phyloP scores from a whole-genome alignment of 2,888 invertebrate genomes.

The Flexamia atlantica region DNA sequence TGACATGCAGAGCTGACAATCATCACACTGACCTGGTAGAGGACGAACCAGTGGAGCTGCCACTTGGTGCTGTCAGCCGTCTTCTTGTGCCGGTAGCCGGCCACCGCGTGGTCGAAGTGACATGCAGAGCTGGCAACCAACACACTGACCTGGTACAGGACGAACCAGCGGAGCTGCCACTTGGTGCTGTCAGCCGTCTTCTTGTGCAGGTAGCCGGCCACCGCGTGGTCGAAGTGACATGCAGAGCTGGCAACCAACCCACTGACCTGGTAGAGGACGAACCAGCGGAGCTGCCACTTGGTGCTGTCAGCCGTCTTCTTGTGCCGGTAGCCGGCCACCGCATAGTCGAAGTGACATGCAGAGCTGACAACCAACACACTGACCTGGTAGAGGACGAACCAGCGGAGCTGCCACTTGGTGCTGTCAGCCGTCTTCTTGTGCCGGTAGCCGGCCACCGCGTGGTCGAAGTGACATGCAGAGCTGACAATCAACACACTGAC shows the following conservation, averaged over 20 bases:
- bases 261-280: constrained; percentile 88
- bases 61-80: constrained; percentile 93
- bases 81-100: constrained; percentile 83
- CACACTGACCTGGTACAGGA: constrained; percentile 78
- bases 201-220: constrained; percentile 79
- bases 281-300: constrained; percentile 93
- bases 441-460: constrained; percentile 73
- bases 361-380: constrained; percentile 79
- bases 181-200: constrained; percentile 79
- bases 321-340: constrained; percentile 87
- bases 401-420: constrained; percentile 91
- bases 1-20: constrained; percentile 79
- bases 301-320: constrained; percentile 92
- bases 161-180: constrained; percentile 92
- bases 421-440: constrained; percentile 92
- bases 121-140: no score
- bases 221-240: constrained; percentile 85
- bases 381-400: constrained; percentile 87
- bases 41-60: constrained; percentile 90
- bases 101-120: not conserved
- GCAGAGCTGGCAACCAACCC: constrained; percentile 85
- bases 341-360: constrained; percentile 81
- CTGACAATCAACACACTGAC: no score
- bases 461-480: no score
- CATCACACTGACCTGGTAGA: constrained; percentile 79